These are phyloP conservation scores for Drosophila mercatorum DNA, from an alignment of 2,888 invertebrate genomes.

Conservation along the genomic window DNA sequence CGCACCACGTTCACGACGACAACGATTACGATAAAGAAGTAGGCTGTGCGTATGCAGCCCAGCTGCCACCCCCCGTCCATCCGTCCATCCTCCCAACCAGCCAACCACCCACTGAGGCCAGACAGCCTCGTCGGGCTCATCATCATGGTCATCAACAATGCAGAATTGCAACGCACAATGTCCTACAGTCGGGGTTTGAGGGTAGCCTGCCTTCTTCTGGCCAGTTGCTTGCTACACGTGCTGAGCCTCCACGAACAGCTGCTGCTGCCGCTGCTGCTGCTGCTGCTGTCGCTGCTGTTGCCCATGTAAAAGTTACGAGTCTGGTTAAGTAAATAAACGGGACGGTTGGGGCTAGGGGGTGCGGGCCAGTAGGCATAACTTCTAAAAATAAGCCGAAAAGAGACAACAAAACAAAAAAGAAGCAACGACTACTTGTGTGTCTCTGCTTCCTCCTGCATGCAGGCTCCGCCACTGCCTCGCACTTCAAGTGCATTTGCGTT, in stretches of 20 bases:
- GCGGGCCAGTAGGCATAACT: slow-evolving; percentile 54
- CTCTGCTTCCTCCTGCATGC: slow-evolving; percentile 32
- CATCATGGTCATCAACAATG: slow-evolving; percentile 36
- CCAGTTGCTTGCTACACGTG: slow-evolving; percentile 79
- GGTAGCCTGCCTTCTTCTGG: slow-evolving; percentile 30
- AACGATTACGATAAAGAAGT: slow-evolving; percentile 50
- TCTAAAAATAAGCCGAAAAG: slow-evolving; percentile 82
- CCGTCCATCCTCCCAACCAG: background rate
- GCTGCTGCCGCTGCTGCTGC: slow-evolving; percentile 37
- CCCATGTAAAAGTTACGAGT: slow-evolving; percentile 70
- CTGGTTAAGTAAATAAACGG: slow-evolving; percentile 72
- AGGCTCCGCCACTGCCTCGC: slow-evolving; percentile 37
- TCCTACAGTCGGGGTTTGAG: slow-evolving; percentile 25
- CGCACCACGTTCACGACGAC: slow-evolving; percentile 49
- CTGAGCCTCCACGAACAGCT: slow-evolving; percentile 75
- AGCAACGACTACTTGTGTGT: slow-evolving; percentile 68
- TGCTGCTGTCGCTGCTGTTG: background rate
- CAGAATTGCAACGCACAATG: slow-evolving; percentile 55
- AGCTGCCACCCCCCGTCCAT: slow-evolving; percentile 7
- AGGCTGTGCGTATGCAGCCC: slow-evolving; percentile 28
- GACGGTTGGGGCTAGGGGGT: background rate
- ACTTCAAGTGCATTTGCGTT: slow-evolving; percentile 75
- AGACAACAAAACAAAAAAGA: slow-evolving; percentile 81
- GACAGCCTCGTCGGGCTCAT: slow-evolving; percentile 34
- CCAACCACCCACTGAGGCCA: slow-evolving; percentile 26